Percentiles rank a stretch among this genome's conserved stretches.
These are phyloP conservation scores for Leptura quadrifasciata DNA, from an alignment of 2,888 invertebrate genomes.

Conservation along the genomic window DNA sequence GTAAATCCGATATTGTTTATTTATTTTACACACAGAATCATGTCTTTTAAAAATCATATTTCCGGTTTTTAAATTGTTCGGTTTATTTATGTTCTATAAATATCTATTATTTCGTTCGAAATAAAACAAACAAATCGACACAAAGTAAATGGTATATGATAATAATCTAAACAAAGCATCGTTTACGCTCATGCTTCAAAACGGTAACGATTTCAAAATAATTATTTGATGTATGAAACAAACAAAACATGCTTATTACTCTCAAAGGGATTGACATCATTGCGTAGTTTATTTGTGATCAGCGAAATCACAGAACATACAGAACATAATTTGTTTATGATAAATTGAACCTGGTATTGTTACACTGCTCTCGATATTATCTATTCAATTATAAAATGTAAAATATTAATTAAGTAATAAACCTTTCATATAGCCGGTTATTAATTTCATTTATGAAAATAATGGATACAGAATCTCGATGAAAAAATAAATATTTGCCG, in stretches of 20 bases:
- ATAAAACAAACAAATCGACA: slow-evolving; percentile 24
- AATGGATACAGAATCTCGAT: background rate
- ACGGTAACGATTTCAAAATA: slow-evolving; percentile 2
- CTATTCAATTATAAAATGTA: background rate
- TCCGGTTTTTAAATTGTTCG: slow-evolving; percentile 18
- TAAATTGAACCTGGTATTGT: background rate
- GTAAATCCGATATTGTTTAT: slow-evolving; percentile 15
- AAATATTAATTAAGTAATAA: slow-evolving; percentile 21
- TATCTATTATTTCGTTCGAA: slow-evolving; percentile 11
- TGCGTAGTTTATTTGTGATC: background rate
- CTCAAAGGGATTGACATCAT: background rate
- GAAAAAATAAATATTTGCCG: slow-evolving; percentile 9
- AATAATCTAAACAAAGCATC: slow-evolving; percentile 28
- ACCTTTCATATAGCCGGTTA: background rate
- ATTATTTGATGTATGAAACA: slow-evolving; percentile 20
- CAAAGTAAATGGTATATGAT: slow-evolving; percentile 8
- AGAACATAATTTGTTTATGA: slow-evolving; percentile 2
- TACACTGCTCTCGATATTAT: background rate
- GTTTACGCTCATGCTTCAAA: slow-evolving; percentile 11
- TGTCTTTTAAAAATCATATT: slow-evolving; percentile 16
- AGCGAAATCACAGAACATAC: background rate
- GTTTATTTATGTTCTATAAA: slow-evolving; percentile 33
- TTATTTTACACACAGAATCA: slow-evolving; percentile 6
- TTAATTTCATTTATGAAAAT: slow-evolving; percentile 1
- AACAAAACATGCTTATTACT: background rate